phyloP scores from a whole-genome alignment of 2,888 invertebrate genomes.

The Cephus sareptanus region DNA sequence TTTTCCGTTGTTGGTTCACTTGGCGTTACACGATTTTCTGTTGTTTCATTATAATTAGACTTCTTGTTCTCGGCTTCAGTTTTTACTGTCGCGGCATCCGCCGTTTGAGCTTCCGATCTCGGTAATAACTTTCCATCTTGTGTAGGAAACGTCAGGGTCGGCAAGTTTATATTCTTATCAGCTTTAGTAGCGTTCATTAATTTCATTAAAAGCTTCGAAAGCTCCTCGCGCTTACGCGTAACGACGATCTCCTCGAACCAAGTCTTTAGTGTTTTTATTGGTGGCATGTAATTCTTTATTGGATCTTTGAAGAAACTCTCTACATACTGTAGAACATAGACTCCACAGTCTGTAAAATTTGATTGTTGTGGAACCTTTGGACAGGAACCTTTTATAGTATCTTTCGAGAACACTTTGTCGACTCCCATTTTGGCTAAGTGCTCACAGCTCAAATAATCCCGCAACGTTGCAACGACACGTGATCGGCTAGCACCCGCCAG shows the following conservation, averaged over 20 bases:
- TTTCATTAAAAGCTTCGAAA: constrained; percentile 80
- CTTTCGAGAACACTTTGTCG: constrained; percentile 80
- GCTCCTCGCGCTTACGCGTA: constrained; percentile 86
- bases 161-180: constrained; percentile 73
- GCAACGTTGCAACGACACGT: constrained; percentile 87
- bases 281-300: constrained; percentile 82
- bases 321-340: constrained; percentile 95
- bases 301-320: constrained; percentile 95
- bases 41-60: constrained; percentile 30
- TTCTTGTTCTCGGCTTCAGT: constrained; percentile 36
- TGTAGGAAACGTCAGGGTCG: constrained; percentile 81
- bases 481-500: constrained; percentile 82
- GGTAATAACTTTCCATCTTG: constrained; percentile 72
- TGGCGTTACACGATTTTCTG: constrained; percentile 3
- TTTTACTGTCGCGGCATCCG: constrained; percentile 37
- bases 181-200: constrained; percentile 81
- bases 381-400: constrained; percentile 86
- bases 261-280: constrained; percentile 82
- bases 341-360: constrained; percentile 96
- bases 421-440: constrained; percentile 80
- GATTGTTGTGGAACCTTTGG: constrained; percentile 97
- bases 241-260: constrained; percentile 92
- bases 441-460: constrained; percentile 92
- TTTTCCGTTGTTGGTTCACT: neutral
- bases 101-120: constrained; percentile 41